phyloP scores from a whole-genome alignment of 2,797 vertebrate species.

The Rhynchonycteris naso region DNA sequence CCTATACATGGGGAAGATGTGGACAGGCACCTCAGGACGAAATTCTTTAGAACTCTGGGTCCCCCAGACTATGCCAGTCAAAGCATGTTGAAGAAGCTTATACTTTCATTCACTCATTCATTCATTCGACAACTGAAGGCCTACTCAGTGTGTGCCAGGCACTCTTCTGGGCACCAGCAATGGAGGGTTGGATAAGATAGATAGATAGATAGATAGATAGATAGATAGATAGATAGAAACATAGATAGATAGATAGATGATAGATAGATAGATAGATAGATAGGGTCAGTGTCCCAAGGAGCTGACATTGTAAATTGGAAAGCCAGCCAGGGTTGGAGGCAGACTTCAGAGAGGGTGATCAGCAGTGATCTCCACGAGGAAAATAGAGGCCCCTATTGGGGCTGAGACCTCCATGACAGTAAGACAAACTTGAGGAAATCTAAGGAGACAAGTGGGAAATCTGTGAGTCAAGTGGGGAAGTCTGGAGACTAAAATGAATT shows the following conservation, averaged over 20 bases:
- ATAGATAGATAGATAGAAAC: too few species aligned
- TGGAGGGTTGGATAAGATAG: not conserved
- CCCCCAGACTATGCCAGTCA: too few species aligned
- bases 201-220: too few species aligned
- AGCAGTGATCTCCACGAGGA: not conserved
- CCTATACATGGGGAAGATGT: not conserved
- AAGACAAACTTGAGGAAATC: not conserved
- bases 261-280: too few species aligned
- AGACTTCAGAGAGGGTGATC: fast-evolving
- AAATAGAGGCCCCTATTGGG: not conserved
- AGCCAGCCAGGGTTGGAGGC: not conserved
- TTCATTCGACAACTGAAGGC: not conserved
- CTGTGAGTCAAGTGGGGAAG: not conserved
- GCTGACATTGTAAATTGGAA: too few species aligned
- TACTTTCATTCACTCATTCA: not conserved
- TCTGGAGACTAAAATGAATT: not conserved
- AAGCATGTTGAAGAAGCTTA: not conserved
- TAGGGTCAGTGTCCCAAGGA: not conserved
- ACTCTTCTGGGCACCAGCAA: not conserved
- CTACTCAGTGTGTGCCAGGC: not conserved
- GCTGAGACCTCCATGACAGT: not conserved
- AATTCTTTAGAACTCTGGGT: not conserved
- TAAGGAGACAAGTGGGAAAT: not conserved
- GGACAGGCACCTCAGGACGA: not conserved
- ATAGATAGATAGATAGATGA: too few species aligned